A percentile compares a stretch with the other conserved stretches of the same genome.
These are phyloP conservation scores for Aeoliscus strigatus DNA, from an alignment of 2,797 vertebrate genomes.

Conservation along the genomic window DNA sequence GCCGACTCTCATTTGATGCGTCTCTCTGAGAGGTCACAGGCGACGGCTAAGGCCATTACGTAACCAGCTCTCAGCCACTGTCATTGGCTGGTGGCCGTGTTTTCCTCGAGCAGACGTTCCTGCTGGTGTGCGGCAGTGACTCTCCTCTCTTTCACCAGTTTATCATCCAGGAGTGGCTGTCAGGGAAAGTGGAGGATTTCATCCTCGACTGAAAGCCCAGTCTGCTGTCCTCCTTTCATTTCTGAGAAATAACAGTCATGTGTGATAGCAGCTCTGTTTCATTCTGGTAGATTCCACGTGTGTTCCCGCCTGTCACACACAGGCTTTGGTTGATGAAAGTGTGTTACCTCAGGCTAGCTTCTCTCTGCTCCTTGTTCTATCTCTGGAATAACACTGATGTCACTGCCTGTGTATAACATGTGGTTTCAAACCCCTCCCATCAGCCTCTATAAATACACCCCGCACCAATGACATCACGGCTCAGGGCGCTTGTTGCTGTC, in stretches of 20 bases:
- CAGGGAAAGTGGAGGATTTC: slow-evolving; percentile 33
- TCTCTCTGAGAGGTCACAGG: slow-evolving; percentile 26
- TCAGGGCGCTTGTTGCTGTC: slow-evolving; percentile 6
- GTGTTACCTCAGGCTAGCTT: slow-evolving; percentile 31
- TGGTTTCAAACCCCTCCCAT: slow-evolving; percentile 31
- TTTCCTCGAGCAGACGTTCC: slow-evolving; percentile 15
- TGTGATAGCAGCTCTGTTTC: too few species aligned
- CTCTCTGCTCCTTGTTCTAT: slow-evolving; percentile 20
- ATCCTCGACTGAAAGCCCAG: slow-evolving; percentile 14
- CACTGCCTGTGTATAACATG: slow-evolving; percentile 25
- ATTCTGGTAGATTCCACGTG: slow-evolving; percentile 36
- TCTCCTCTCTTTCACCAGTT: slow-evolving; percentile 2
- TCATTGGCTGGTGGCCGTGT: slow-evolving; percentile 31
- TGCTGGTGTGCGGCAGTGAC: background rate
- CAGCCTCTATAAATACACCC: slow-evolving; percentile 45
- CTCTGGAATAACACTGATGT: slow-evolving; percentile 57
- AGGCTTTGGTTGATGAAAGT: slow-evolving; percentile 24
- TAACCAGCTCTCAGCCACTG: slow-evolving; percentile 46
- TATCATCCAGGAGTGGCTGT: slow-evolving; percentile 19
- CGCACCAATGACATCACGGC: slow-evolving; percentile 37
- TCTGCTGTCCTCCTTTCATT: slow-evolving; percentile 8
- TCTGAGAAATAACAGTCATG: too few species aligned
- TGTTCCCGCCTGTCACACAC: slow-evolving; percentile 1
- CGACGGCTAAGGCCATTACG: slow-evolving; percentile 33
- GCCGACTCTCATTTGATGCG: slow-evolving; percentile 3